phyloP scores from a whole-genome alignment of 2,113 vertebrate species.

The Casuarius casuarius region DNA sequence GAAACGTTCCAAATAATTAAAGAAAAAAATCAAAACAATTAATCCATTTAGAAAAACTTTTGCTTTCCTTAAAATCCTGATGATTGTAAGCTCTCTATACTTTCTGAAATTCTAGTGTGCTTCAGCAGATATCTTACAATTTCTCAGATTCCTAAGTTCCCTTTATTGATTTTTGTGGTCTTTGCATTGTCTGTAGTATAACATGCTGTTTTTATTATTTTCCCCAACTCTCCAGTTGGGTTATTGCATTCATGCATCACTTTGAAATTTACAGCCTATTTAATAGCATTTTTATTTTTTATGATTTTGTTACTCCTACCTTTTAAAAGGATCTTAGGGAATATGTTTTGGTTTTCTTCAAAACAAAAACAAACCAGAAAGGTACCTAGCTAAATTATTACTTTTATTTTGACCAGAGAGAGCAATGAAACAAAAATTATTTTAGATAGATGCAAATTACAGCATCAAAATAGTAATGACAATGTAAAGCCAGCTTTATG shows the following conservation, averaged over 20 bases:
- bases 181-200: not conserved
- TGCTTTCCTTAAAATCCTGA: not conserved
- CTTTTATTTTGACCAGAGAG: slow-evolving; percentile 62
- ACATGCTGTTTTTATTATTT: slow-evolving; percentile 60
- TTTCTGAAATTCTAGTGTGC: not conserved
- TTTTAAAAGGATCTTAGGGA: slow-evolving; percentile 69
- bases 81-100: not conserved
- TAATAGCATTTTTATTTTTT: slow-evolving; percentile 78
- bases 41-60: slow-evolving; percentile 6
- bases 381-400: slow-evolving; percentile 61
- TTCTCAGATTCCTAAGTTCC: not conserved
- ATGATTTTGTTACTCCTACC: slow-evolving; percentile 63
- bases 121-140: not conserved
- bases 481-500: slow-evolving; percentile 58
- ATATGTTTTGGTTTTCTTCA: slow-evolving; percentile 64
- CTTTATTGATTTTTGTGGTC: slow-evolving; percentile 8
- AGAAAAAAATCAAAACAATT: not conserved
- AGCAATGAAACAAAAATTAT: slow-evolving; percentile 64
- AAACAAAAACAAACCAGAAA: slow-evolving; percentile 55
- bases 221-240: slow-evolving; percentile 41
- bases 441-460: slow-evolving; percentile 62
- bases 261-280: slow-evolving; percentile 76
- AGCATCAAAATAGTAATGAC: slow-evolving; percentile 23
- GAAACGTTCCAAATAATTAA: not conserved
- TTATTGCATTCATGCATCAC: slow-evolving; percentile 69